Percentiles rank a stretch among this genome's conserved stretches.
These are phyloP conservation scores for Malacosoma neustria DNA, from an alignment of 2,888 invertebrate genomes.

Conservation along the genomic window DNA sequence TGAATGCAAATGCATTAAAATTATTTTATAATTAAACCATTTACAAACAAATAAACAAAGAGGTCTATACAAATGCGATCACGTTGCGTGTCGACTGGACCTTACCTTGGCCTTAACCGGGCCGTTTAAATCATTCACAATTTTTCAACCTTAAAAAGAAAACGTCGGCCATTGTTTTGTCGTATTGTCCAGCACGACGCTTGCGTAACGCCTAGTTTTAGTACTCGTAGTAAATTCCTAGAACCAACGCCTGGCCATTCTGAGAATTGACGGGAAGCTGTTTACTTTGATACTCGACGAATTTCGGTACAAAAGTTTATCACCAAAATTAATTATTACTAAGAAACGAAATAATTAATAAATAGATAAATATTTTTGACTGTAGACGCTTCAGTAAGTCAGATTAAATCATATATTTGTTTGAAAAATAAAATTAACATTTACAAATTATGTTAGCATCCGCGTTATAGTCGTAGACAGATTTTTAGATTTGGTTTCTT, in stretches of 20 bases:
- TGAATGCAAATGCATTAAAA: too few species aligned
- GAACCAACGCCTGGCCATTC: background rate
- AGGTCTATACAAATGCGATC: too few species aligned
- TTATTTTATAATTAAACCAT: background rate
- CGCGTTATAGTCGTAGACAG: too few species aligned
- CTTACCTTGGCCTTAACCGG: background rate
- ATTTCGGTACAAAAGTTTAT: background rate
- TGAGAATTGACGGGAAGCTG: background rate
- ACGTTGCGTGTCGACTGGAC: background rate
- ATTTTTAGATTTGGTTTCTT: too few species aligned
- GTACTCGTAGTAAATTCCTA: background rate
- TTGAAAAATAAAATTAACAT: too few species aligned
- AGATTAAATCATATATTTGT: too few species aligned
- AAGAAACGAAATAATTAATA: too few species aligned
- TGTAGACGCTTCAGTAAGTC: too few species aligned
- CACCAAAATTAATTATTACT: background rate
- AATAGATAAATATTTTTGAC: too few species aligned
- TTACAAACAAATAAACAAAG: background rate
- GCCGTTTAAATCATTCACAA: background rate
- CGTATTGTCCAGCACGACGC: background rate
- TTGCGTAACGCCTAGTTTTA: background rate
- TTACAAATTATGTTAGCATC: too few species aligned
- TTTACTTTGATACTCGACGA: background rate
- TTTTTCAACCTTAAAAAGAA: background rate
- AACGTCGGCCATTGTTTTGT: background rate